phyloP scores from a whole-genome alignment of 2,113 vertebrate genomes.

The Picathartes gymnocephalus region DNA sequence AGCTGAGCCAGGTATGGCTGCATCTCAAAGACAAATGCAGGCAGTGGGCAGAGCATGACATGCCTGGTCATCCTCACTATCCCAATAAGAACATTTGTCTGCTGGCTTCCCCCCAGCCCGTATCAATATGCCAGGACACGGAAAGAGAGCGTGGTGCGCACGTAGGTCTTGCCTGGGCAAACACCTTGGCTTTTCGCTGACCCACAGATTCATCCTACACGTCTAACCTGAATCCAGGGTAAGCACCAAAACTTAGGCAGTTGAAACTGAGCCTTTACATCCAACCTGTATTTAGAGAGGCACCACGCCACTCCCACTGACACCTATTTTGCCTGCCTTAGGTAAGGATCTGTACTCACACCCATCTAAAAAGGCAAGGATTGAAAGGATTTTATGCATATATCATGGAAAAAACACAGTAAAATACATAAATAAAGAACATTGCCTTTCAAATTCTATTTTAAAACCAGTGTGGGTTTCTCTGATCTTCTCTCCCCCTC shows the following conservation, averaged over 20 bases:
- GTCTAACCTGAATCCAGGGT: background rate
- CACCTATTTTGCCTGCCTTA: background rate
- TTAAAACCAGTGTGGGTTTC: conserved; percentile 22
- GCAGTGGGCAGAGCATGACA: background rate
- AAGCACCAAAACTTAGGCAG: background rate
- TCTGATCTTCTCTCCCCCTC: conserved; percentile 22
- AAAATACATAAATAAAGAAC: background rate
- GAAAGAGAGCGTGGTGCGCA: background rate
- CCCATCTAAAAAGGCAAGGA: background rate
- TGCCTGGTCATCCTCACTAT: background rate
- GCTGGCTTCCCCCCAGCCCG: background rate
- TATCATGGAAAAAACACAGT: background rate
- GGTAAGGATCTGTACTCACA: background rate
- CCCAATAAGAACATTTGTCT: background rate
- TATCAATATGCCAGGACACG: no score
- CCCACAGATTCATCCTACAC: background rate
- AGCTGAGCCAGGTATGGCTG: background rate
- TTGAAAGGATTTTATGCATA: background rate
- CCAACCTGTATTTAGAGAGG: background rate
- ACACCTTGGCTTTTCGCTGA: background rate
- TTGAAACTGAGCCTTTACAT: background rate
- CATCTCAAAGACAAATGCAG: background rate
- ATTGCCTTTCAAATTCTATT: conserved; percentile 20
- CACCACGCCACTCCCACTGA: background rate
- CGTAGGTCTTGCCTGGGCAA: background rate